Evolutionary conservation across 2,888 invertebrate species (phyloP), one percentile per base, ranked within the genome.

Genomic region (Synergus umbraculus): DNA sequence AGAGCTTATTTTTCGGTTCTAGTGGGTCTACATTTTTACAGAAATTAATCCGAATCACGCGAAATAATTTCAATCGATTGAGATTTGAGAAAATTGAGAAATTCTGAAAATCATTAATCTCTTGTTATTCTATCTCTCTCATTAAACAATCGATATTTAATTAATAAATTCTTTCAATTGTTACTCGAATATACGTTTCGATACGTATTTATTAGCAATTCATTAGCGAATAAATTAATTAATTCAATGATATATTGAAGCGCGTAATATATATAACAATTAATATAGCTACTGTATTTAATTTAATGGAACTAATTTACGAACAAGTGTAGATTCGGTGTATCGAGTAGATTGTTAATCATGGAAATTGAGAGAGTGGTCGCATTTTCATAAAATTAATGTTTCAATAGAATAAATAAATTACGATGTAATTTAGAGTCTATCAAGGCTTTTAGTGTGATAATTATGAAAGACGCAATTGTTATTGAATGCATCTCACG

Each of bases 1-100:
- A 60, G 66, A 22, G 77, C 78, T 77, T 80, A 82, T 82, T 83
- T 82, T 82, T 82, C 76, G 76, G 69, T 73, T 69, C 9, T 15
- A 46, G 46, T 4, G 10, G n/a, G 10, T 49, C 49, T 54, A n/a
- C 5, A 9, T 29, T 29, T 29, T 3, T 29, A 29, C 3, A 29
- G 0, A n/a, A 49, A 73, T 60, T 60, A 9, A 22, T 12, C 60
- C 22, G 22, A 41, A 73, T 43, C 43, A 18, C 10, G n/a, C 0
- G n/a, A 66, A 66, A 15, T 66, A 3, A 15, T 67, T 46, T 29
- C 12, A 44, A 44, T 44, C 44, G 4, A 60, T 22, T 22, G 12
- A 22, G 12, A 60, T 22, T 22, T 60, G 1, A 22, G 5, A 60
- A 10, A n/a, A 12, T 22, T 9, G 18, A 18, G 22, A 12, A 22